Evolutionary conservation across 2,797 vertebrate species (phyloP), one percentile per base, ranked within the genome.

Genomic region (Eleutherodactylus coqui): DNA sequence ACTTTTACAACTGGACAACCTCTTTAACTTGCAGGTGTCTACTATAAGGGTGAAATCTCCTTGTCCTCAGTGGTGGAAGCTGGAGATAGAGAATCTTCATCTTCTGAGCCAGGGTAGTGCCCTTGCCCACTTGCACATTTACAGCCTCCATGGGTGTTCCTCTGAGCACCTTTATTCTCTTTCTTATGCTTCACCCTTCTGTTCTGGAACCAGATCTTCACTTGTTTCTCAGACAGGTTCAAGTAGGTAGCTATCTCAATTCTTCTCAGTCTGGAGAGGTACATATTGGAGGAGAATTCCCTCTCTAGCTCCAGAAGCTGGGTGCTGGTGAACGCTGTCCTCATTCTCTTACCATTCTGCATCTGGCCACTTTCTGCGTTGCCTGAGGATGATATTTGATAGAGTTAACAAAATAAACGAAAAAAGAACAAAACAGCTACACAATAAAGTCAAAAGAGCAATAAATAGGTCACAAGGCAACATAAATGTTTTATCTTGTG

Each of bases 161-260:
- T 94, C 88, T 96, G 97, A 0, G 96, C 92, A 77, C 96, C 96
- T 89, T 99, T 99, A 75, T 97, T 97, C 89, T 99, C 98, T 89
- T 99, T 99, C 95, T 99, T 99, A 94, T 99, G 98, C 88, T 99
- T 99, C 87, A 99, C 98, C 8, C 98, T 93, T 87, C 98, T 96
- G 92, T 99, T 99, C 91, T 99, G 98, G 91, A 99, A 99, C 98
- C 98, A 99, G 92, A 99, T 99, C 90, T 99, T 99, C 91, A 99
- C 98, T 88, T 99, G 98, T 81, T 99, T 99, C 93, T 99, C 98
- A 0, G 98, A 98, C 84, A 99, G 94, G 92, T 96, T 98, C 90
- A 99, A 92, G 91, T 99, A 99, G 2, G 98, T 98, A 82, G 98
- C 98, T 88, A 99, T 99, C 90, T 99, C 98, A 87, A 99, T 99